Evolutionary conservation across 1,140 invertebrate genomes (phyloP), one percentile per base, ranked within the genome.

Genomic region (Zaprionus ghesquierei): DNA sequence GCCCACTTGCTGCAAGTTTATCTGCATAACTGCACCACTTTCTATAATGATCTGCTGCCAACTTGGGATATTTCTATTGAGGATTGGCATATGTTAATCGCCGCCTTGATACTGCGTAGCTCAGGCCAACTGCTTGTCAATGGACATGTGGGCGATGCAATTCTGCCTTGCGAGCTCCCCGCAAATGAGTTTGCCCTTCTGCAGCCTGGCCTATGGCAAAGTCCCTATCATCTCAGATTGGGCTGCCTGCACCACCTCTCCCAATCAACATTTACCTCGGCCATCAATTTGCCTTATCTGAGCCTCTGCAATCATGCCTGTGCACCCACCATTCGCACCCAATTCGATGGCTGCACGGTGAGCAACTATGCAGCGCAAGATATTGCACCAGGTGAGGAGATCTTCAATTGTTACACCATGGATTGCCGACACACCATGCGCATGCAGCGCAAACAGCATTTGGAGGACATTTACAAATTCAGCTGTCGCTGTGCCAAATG

Each of bases 271-370:
- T 60, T 77, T 0, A 49, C 74, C 8, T 69, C 74, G 23, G 77
- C 82, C n/a, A 65, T 90, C 5, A 91, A 91, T 70, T 46, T 91
- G n/a, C 90, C 90, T 1, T 61, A 82, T 49, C 53, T 90, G 3
- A 90, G 86, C 23, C 56, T 90, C 2, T 90, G 76, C 38, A 91
- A 91, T 64, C 90, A 91, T 55, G 18, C 80, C 31, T 91, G 90
- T 60, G 41, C 22, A 0, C 70, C 82, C 13, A 74, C 69, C 0
- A 69, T 91, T 18, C 51, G 56, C 6, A 77, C 68, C 5, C 61
- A 68, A 38, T 85, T 79, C 29, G 79, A 87, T 27, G 90, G 90
- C 0, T 56, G 74, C 5, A 51, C 25, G 20, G 69, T 79, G 0
- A 64, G 55, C n/a, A 75, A 70, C 31, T 78, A 59, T 56, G 75